Base-by-base conservation (phyloP, 1,140 invertebrate genomes). In the Anagrus nilaparvatae region DNA sequence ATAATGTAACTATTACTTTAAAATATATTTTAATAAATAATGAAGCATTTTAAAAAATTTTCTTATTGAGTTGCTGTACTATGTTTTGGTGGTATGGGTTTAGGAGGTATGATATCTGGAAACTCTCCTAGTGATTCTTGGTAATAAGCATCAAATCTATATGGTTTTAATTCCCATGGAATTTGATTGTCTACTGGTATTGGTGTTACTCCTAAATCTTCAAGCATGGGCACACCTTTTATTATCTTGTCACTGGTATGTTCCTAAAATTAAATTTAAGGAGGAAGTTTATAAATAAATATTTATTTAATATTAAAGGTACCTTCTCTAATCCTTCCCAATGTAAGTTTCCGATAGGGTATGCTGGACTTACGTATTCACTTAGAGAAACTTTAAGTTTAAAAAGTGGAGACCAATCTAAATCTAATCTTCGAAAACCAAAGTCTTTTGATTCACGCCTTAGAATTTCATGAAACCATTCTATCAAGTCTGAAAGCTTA, bases 251-350 rank as follows among this genome's bases (percentile, higher is more conserved):
- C 92, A 24, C 75, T 81, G 3, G 81, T 73, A 49, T 75, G 72
- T 64, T 94, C 88, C 77, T 90, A 61, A 14, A 59, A 52, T 49
- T 43, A 44, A 51, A 48, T 29, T 19, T 3, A n/a, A n/a, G n/a
- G n/a, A n/a, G n/a, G n/a, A n/a, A n/a, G n/a, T n/a, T n/a, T n/a
- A n/a, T n/a, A n/a, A n/a, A n/a, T n/a, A n/a, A n/a, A n/a, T n/a
- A n/a, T n/a, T n/a, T n/a, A n/a, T n/a, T n/a, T n/a, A n/a, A 18
- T 17, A 19, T 19, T 10, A 30, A 23, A 32, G 21, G n/a, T 73
- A 87, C 84, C 65, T 74, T 75, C 72, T 94, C 90, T 20, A 94
- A 56, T 43, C 77, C 75, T 56, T 93, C 88, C 73, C 79, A 80
- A 48, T 78, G 76, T 17, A 91, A 49, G 46, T 73, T 65, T 12